Evolutionary conservation across 23 tunicate species (phyloP).

Genomic region (Oikopleura dioica): DNA sequence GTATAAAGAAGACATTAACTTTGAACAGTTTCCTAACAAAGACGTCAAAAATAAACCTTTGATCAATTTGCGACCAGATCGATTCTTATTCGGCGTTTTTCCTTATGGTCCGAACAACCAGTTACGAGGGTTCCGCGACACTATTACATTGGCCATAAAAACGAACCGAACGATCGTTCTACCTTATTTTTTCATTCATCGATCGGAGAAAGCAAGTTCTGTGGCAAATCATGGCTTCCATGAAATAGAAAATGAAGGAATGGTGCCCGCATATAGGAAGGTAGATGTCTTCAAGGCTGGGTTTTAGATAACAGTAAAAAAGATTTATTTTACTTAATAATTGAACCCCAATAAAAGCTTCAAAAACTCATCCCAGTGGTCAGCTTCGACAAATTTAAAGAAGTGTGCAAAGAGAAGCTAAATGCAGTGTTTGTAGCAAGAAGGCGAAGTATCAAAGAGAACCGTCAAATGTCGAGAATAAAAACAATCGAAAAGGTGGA

Average conservation of each 20-base stretch:
- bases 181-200: background rate
- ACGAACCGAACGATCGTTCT: background rate
- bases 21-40: background rate
- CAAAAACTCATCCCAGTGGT: background rate
- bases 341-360: background rate
- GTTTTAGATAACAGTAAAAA: too few species aligned
- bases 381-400: background rate
- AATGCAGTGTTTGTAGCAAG: background rate
- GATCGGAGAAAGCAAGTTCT: background rate
- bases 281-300: too few species aligned
- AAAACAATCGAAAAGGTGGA: background rate
- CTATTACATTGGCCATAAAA: background rate
- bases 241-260: background rate
- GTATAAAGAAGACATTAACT: background rate
- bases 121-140: conserved; percentile 2
- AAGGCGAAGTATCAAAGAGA: background rate
- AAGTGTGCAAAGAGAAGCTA: background rate
- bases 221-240: background rate
- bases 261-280: background rate
- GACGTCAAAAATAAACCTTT: background rate
- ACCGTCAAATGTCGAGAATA: background rate
- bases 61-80: too few species aligned
- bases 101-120: conserved; percentile 9
- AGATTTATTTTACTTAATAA: too few species aligned
- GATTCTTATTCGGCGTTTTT: background rate